phyloP scores from a whole-genome alignment of 2,113 vertebrate species.

The Cnemophilus loriae region DNA sequence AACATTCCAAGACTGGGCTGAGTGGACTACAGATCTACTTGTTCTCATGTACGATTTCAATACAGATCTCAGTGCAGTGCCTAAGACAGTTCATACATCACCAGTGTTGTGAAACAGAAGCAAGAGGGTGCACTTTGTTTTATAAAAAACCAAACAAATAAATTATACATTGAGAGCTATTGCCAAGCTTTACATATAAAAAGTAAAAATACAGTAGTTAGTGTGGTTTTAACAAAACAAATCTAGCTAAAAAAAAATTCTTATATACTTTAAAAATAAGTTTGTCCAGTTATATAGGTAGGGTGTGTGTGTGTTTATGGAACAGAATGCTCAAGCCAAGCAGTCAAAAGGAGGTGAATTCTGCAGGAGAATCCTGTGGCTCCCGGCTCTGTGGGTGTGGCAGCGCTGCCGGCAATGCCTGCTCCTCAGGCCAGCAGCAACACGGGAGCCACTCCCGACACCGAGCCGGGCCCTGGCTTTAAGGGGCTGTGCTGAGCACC shows the following conservation, averaged over 20 bases:
- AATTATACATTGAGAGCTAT: constrained; percentile 69
- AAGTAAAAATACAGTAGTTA: constrained; percentile 71
- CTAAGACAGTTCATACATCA: constrained; percentile 30
- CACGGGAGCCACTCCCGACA: fast-evolving
- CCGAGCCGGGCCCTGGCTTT: neutral
- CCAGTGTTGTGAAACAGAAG: neutral
- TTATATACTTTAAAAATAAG: constrained; percentile 32
- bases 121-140: constrained; percentile 42
- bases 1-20: neutral
- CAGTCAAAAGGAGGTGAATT: neutral
- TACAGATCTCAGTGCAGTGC: constrained; percentile 51
- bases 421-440: neutral
- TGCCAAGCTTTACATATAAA: constrained; percentile 65
- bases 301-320: neutral
- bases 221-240: constrained; percentile 24
- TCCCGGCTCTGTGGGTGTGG: neutral
- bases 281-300: constrained; percentile 15
- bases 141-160: constrained; percentile 66
- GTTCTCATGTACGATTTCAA: constrained; percentile 52
- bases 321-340: neutral
- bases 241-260: constrained; percentile 49
- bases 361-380: neutral
- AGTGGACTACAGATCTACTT: constrained; percentile 35
- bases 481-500: neutral
- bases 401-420: fast-evolving